phyloP scores from a whole-genome alignment of 2,113 vertebrate species.

The Manacus vitellinus region DNA sequence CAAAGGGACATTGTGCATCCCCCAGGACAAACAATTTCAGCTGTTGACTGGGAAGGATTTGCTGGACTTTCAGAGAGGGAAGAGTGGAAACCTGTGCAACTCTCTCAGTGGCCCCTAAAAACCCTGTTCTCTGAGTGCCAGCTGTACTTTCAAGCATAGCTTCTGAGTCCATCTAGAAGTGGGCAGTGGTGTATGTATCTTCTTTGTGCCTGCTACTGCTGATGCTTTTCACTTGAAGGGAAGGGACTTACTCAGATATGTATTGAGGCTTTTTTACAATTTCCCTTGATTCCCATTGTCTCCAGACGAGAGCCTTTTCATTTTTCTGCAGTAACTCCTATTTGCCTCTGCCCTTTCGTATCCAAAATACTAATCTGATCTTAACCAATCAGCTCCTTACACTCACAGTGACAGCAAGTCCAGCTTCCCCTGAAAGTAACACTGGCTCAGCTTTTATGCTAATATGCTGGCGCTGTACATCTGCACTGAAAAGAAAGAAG shows the following conservation, averaged over 20 bases:
- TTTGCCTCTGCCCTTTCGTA: not conserved
- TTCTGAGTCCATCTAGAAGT: not conserved
- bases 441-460: not conserved
- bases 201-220: not conserved
- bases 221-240: not conserved
- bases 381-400: not conserved
- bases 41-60: not conserved
- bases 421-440: not conserved
- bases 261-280: not conserved
- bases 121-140: not conserved
- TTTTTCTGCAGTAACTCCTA: not conserved
- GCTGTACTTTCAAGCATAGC: not conserved
- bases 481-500: not conserved
- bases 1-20: accelerated
- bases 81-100: not conserved
- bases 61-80: not conserved
- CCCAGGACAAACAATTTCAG: not conserved
- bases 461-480: not conserved
- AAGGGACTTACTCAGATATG: not conserved
- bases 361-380: not conserved
- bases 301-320: not conserved
- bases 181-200: accelerated
- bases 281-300: not conserved
- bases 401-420: not conserved
- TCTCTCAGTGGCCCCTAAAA: accelerated